Base-by-base conservation (phyloP, 2,888 invertebrate genomes). In the Metacarcinus magister region DNA sequence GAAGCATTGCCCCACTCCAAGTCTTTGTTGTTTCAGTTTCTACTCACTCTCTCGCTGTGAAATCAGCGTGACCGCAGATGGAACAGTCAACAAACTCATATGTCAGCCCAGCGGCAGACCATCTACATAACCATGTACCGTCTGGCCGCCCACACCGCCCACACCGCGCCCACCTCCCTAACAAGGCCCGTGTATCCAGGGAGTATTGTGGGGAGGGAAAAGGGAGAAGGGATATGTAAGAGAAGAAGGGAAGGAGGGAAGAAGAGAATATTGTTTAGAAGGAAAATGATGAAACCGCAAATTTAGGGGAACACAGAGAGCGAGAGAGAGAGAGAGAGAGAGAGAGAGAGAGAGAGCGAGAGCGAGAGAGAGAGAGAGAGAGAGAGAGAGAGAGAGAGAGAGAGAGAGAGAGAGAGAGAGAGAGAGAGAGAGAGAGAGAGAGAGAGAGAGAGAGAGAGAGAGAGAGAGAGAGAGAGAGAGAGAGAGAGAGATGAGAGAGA, bases 301-400 rank as follows among this genome's bases (percentile, higher is more conserved):
- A 32, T 39, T 43, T 39, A 32, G 39, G 16, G 13, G 44, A 44
- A 87, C 7, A 87, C 16, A 87, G 87, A 87, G 48, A 48, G 48
- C 5, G 48, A 48, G 48, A 32, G 32, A 32, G n/a, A n/a, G n/a
- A n/a, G n/a, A n/a, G n/a, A n/a, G 44, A 44, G 89, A 89, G 89
- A 43, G 89, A 89, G 89, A 67, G 67, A 67, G 67, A 67, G 67
- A 67, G 67, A 67, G 67, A 67, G 67, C 19, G 67, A 67, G 67
- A 44, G n/a, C 19, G 67, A 67, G 67, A 67, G 67, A 67, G 67
- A 67, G 67, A 67, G 67, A 67, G 67, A 67, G 44, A 23, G 44
- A 90, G 32, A 90, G 90, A 90, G 90, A 90, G 90, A 90, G 90
- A 90, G 90, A 90, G 90, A 90, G 39, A 44, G 44, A 44, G 44